Evolutionary conservation across 2,797 vertebrate species (phyloP), one percentile per base, ranked within the genome.

Genomic region (Cheirogaleus major): DNA sequence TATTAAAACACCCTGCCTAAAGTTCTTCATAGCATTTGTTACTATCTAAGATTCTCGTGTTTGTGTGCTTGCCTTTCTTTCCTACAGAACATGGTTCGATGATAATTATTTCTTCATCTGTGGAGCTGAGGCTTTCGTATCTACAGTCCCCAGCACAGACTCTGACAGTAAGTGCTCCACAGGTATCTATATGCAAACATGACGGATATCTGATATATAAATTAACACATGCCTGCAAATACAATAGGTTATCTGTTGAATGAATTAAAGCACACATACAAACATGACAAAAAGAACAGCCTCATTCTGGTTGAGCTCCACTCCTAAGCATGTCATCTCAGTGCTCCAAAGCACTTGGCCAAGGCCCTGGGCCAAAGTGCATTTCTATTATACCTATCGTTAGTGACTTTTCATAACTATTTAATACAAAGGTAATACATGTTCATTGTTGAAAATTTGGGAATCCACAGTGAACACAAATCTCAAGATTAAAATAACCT

Each of bases 401-500:
- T 81, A 72, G 79, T 12, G 10, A 18, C 12, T 87, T 78, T 83
- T 69, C 55, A 35, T 55, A 84, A 76, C 43, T 75, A 55, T 55
- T 22, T 55, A 55, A 22, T 55, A 52, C 43, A 78, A 91, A 89
- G 48, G 41, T 9, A 67, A 48, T 43, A 61, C 5, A 59, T 13
- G 22, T 67, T 85, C 41, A 25, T 4, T 86, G 22, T 43, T 69
- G 79, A 82, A 93, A 94, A 81, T 41, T 32, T 90, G 4, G 35
- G 23, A 88, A 9, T 78, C n/a, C 67, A 92, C 61, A 83, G 83
- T 80, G 45, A 88, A 95, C 38, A 83, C 15, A 89, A 72, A 76
- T 14, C 27, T 14, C 32, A 93, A 78, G 48, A 93, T 70, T 67
- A 79, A 93, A 94, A 80, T 81, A 92, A 87, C 72, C 67, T 38